Evolutionary conservation across 2,797 vertebrate genomes (phyloP).

Genomic region (Bufotes viridis): DNA sequence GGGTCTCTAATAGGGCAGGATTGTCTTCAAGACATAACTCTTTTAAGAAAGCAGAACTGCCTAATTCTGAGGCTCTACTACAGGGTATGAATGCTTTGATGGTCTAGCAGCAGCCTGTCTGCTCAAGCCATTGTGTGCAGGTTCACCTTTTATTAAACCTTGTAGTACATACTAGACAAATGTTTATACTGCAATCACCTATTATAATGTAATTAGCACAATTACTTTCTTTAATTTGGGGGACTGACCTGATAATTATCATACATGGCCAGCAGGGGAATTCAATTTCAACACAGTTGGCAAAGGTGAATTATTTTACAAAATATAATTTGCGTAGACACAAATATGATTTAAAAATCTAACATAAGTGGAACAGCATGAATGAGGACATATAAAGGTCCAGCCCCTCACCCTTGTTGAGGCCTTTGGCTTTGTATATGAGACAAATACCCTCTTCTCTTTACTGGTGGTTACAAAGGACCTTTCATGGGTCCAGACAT

Average conservation of each 20-base stretch:
- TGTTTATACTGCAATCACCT: constrained; percentile 4
- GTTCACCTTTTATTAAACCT: constrained; percentile 2
- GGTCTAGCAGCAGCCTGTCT: background rate
- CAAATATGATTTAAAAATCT: background rate
- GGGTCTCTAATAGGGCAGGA: background rate
- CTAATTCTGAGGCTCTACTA: background rate
- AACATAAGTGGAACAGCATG: background rate
- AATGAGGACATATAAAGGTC: background rate
- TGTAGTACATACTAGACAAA: background rate
- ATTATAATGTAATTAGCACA: constrained; percentile 16
- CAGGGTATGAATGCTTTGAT: background rate
- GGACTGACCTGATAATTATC: background rate
- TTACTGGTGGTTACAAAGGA: no score
- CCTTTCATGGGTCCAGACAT: no score
- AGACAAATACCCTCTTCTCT: background rate
- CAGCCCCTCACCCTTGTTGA: background rate
- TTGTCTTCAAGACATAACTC: background rate
- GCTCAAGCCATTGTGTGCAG: background rate
- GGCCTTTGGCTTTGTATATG: no score
- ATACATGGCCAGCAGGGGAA: background rate
- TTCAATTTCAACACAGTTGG: background rate
- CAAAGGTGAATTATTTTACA: background rate
- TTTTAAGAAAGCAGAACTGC: background rate
- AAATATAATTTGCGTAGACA: background rate
- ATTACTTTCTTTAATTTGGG: background rate